Conservation (phyloP, 1,140 invertebrate genomes). For the Laupala kohalensis region DNA sequence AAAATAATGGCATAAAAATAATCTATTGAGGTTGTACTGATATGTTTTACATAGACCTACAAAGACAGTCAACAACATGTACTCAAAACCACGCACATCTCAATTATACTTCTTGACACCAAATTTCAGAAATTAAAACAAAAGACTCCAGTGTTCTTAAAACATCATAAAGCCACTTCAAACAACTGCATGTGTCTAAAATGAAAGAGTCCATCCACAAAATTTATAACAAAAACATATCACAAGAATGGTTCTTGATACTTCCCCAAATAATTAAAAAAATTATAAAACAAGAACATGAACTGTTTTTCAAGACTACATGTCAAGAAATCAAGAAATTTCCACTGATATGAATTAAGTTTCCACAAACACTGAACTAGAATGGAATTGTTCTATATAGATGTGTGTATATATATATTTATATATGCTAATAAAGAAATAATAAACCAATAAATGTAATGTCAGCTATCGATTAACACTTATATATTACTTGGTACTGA, state of each 20-base stretch:
- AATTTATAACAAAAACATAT: not conserved
- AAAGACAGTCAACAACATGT: not conserved
- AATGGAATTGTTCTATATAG: not conserved
- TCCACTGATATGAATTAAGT: not conserved
- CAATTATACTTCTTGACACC: not conserved
- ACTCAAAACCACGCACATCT: not conserved
- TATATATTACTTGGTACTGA: not conserved
- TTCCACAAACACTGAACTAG: not conserved
- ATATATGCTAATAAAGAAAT: constrained; percentile 1
- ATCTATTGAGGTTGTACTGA: not conserved
- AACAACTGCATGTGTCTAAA: not conserved
- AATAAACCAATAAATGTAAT: not conserved
- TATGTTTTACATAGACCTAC: not conserved
- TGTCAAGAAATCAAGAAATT: not conserved
- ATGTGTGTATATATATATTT: not conserved
- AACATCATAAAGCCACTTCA: not conserved
- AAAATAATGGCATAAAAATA: not conserved
- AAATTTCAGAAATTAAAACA: not conserved
- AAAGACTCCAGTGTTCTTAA: not conserved
- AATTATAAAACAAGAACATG: too few relatives aligned
- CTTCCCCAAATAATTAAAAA: not conserved
- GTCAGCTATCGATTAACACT: not conserved
- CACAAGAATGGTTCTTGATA: not conserved
- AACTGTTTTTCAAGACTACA: too few relatives aligned
- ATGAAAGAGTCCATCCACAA: not conserved